Evolutionary conservation across 1,140 invertebrate species (phyloP), one percentile per base, ranked within the genome.

Genomic region (Orchesella cincta): DNA sequence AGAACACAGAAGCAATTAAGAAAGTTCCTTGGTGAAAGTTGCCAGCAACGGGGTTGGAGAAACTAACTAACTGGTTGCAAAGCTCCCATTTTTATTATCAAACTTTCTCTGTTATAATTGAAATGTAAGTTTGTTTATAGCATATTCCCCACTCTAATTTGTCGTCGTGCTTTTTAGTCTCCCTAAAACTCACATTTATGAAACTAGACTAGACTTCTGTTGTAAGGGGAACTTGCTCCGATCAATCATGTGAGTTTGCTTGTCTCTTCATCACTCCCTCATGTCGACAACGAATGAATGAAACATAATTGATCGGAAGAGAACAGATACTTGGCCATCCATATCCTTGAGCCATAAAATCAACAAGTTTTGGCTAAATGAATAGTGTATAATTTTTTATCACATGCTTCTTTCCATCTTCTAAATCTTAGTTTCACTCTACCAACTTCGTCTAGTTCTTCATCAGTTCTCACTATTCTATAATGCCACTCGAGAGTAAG

Each of bases 91-190:
- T 57, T 57, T 57, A 57, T 57, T 57, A 26, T n/a, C 8, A 57
- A 57, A 57, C 52, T 57, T 57, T 57, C 3, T 23, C 23, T 57
- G 52, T 57, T 57, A 23, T 57, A 57, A 57, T 57, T 57, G 52
- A 57, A 26, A 57, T n/a, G 52, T 23, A 57, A 57, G 52, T 57
- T 57, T 57, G 52, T 57, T 57, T 8, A 57, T n/a, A 57, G 52
- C 52, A 57, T 3, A 8, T 3, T 18, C 52, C 14, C 23, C 39
- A 57, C 52, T 57, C 52, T n/a, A 57, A 46, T 46, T 46, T 46
- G 39, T 20, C 20, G 8, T 12, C 52, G 52, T 57, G 23, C 23
- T 23, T 57, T 57, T 57, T 18, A 12, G 14, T 57, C 23, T 26
- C 52, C 52, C 8, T 57, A 57, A 57, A 57, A 57, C 39, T 46